phyloP scores from a whole-genome alignment of 2,888 invertebrate genomes.

The Amphipoea oculea region DNA sequence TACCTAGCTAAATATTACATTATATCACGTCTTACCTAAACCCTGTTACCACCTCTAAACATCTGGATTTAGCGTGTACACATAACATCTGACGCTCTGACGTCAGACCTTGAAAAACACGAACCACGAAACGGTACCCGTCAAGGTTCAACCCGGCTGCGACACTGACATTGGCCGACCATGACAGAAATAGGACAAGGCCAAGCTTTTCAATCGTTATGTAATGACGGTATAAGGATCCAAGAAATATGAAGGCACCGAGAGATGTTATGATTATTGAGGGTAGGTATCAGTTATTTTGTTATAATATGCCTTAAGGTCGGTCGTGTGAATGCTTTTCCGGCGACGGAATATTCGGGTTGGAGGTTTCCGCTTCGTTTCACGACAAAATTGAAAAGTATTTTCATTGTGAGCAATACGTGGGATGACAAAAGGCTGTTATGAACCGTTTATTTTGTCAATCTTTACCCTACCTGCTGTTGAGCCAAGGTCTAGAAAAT shows the following conservation, averaged over 20 bases:
- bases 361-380: slow-evolving; percentile 6
- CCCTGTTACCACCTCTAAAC: slow-evolving; percentile 39
- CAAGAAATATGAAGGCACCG: slow-evolving; percentile 28
- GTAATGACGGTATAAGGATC: slow-evolving; percentile 54
- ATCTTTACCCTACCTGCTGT: background rate
- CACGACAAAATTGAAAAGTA: slow-evolving; percentile 24
- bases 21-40: slow-evolving; percentile 27
- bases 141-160: slow-evolving; percentile 61
- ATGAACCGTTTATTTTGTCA: background rate
- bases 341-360: slow-evolving; percentile 7
- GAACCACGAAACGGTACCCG: slow-evolving; percentile 62
- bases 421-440: background rate
- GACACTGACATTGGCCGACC: slow-evolving; percentile 82
- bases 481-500: background rate
- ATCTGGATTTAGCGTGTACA: slow-evolving; percentile 59
- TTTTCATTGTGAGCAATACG: slow-evolving; percentile 10
- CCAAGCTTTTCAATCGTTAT: slow-evolving; percentile 67
- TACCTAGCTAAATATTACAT: background rate
- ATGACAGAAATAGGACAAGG: slow-evolving; percentile 79
- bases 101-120: slow-evolving; percentile 59
- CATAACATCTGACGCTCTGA: slow-evolving; percentile 57
- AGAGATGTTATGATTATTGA: slow-evolving; percentile 44
- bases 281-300: slow-evolving; percentile 26
- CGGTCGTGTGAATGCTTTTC: slow-evolving; percentile 25
- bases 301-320: slow-evolving; percentile 32